Evolutionary conservation across 2,113 vertebrate genomes (phyloP).

Genomic region (Athene cunicularia): DNA sequence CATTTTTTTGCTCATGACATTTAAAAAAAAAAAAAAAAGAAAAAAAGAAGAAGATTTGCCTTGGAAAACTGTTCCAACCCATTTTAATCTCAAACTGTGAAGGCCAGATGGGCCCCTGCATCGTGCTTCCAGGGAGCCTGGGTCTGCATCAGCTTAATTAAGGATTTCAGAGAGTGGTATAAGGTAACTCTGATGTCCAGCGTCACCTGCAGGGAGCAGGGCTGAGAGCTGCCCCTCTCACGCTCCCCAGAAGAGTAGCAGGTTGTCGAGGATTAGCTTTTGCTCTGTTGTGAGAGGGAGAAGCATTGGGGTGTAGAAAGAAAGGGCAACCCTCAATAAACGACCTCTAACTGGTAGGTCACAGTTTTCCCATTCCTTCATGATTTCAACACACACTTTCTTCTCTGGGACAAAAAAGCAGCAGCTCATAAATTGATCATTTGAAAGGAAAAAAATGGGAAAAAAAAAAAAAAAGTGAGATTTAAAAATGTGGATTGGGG

Average conservation of each 20-base stretch:
- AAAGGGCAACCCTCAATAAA: neutral
- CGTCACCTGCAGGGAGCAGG: neutral
- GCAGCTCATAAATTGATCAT: neutral
- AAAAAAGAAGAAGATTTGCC: neutral
- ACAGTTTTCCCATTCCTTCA: neutral
- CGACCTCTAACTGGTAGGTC: neutral
- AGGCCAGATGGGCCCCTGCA: neutral
- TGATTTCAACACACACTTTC: neutral
- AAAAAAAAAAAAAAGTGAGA: neutral
- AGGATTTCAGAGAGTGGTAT: neutral
- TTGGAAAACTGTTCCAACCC: neutral
- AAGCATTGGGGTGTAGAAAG: neutral
- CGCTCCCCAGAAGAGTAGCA: too few relatives aligned
- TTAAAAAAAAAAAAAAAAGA: neutral
- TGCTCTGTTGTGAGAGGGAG: neutral
- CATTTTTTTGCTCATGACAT: neutral
- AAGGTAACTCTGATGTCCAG: neutral
- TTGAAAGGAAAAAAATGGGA: neutral
- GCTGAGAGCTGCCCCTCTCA: neutral
- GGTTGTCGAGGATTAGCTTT: neutral
- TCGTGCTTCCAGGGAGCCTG: neutral
- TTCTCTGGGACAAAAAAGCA: neutral
- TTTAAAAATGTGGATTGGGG: neutral
- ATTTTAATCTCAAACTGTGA: neutral
- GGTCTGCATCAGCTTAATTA: neutral